Evolutionary conservation across 2,888 invertebrate genomes (phyloP).

Genomic region (Machimus atricapillus): DNA sequence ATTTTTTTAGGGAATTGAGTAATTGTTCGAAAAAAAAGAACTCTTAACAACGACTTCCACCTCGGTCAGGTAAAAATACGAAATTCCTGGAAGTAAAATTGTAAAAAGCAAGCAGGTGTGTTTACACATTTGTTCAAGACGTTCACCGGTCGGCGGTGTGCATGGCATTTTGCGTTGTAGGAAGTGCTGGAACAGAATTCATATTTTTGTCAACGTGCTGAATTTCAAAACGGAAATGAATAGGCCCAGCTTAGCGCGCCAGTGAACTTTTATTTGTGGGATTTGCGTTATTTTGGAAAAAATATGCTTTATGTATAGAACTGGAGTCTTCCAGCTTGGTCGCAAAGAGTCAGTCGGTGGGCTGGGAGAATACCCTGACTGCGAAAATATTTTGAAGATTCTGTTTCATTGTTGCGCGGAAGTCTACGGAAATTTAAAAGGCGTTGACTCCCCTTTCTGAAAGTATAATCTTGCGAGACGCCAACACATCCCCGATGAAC

Average conservation of each 20-base stretch:
- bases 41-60: not conserved
- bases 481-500: not conserved
- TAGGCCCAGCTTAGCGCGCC: not conserved
- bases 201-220: not conserved
- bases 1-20: not conserved
- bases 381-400: not conserved
- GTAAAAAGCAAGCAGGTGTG: not conserved
- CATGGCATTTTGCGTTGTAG: not conserved
- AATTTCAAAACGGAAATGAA: not conserved
- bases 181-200: not conserved
- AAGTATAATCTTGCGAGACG: not conserved
- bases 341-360: not conserved
- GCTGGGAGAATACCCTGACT: not conserved
- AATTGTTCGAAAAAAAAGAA: not conserved
- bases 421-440: not conserved
- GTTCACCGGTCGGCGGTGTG: not conserved
- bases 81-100: not conserved
- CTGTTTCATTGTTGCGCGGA: not conserved
- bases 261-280: not conserved
- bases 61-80: not conserved
- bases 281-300: not conserved
- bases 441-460: not conserved
- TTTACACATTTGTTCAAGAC: not conserved
- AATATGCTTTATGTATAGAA: not conserved
- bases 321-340: not conserved